Percentiles rank a stretch among this genome's conserved stretches.
phyloP scores from a whole-genome alignment of 1,140 invertebrate genomes.

The Goniozus legneri region DNA sequence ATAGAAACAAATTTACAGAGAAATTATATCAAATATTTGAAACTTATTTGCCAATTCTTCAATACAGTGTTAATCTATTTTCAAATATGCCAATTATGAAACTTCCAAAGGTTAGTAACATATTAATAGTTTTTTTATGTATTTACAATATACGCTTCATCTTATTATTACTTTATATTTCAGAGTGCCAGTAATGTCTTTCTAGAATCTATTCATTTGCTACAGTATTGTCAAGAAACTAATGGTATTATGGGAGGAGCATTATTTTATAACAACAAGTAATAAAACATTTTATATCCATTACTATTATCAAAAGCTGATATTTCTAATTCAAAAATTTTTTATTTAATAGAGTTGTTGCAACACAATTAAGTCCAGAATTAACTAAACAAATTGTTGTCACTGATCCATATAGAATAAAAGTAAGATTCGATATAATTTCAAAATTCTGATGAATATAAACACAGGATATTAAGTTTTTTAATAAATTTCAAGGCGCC shows the following conservation, averaged over 20 bases:
- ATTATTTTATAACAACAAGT: slow-evolving; percentile 81
- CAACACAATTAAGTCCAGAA: slow-evolving; percentile 69
- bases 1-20: slow-evolving; percentile 64
- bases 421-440: slow-evolving; percentile 44
- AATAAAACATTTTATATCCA: slow-evolving; percentile 19
- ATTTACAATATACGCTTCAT: neutral
- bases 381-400: slow-evolving; percentile 74
- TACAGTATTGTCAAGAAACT: slow-evolving; percentile 72
- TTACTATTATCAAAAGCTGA: neutral
- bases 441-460: neutral
- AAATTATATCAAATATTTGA: slow-evolving; percentile 81
- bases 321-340: slow-evolving; percentile 21
- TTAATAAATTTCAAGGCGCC: slow-evolving; percentile 54
- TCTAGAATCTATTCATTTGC: slow-evolving; percentile 74
- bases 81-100: slow-evolving; percentile 71
- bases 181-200: slow-evolving; percentile 78
- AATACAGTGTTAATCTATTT: slow-evolving; percentile 74
- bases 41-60: slow-evolving; percentile 77
- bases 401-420: slow-evolving; percentile 77
- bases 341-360: slow-evolving; percentile 64
- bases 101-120: slow-evolving; percentile 67
- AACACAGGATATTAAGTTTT: slow-evolving; percentile 4
- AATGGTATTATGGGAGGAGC: slow-evolving; percentile 72
- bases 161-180: slow-evolving; percentile 26
- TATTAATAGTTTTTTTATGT: slow-evolving; percentile 12